Evolutionary conservation across 1,140 invertebrate species (phyloP).

Genomic region (Littorina saxatilis): DNA sequence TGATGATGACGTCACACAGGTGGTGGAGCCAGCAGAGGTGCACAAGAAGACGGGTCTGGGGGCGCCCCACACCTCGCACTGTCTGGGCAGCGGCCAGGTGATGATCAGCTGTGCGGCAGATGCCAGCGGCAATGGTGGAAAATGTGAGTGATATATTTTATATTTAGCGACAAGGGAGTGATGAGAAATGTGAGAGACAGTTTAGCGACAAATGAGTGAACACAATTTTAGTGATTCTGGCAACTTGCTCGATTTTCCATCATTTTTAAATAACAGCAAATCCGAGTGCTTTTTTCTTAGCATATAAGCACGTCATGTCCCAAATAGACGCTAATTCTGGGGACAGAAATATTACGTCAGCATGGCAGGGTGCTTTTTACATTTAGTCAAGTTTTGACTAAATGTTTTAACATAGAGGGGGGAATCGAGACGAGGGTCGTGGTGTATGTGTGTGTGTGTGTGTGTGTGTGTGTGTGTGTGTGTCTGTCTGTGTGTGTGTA

Average conservation of each 20-base stretch:
- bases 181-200: background rate
- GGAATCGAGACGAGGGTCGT: too few species aligned
- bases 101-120: slow-evolving; percentile 97
- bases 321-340: too few species aligned
- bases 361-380: too few species aligned
- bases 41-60: slow-evolving; percentile 82
- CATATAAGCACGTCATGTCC: background rate
- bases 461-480: too few species aligned
- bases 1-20: slow-evolving; percentile 64
- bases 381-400: too few species aligned
- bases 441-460: too few species aligned
- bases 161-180: background rate
- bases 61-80: slow-evolving; percentile 95
- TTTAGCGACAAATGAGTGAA: background rate
- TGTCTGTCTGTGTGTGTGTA: too few species aligned
- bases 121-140: slow-evolving; percentile 81
- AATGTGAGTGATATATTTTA: slow-evolving; percentile 72
- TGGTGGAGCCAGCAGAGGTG: slow-evolving; percentile 82
- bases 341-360: too few species aligned
- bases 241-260: background rate
- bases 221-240: background rate
- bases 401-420: too few species aligned
- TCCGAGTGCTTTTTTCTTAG: background rate
- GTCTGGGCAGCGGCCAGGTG: slow-evolving; percentile 91
- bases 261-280: background rate